Evolutionary conservation across 2,888 invertebrate species (phyloP).

Genomic region (Gastracanthus pulcherrimus): DNA sequence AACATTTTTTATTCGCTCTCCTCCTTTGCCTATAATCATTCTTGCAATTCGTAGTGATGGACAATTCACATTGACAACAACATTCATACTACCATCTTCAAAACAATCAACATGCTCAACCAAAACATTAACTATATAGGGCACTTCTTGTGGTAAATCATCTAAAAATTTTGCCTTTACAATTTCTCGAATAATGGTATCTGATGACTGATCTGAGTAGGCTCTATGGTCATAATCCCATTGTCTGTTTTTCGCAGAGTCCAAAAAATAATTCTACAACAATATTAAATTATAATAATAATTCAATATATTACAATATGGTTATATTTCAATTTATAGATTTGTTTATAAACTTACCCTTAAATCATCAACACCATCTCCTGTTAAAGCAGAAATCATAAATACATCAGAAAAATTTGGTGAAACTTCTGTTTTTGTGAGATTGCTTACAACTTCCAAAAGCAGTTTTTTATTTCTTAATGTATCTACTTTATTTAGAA

Average conservation of each 20-base stretch:
- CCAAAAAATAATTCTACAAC: slow-evolving; percentile 84
- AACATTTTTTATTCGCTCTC: slow-evolving; percentile 86
- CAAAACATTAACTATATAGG: slow-evolving; percentile 85
- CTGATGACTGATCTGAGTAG: slow-evolving; percentile 87
- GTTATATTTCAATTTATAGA: slow-evolving; percentile 1
- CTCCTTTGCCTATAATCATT: slow-evolving; percentile 84
- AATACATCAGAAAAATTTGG: slow-evolving; percentile 92
- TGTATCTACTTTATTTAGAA: slow-evolving; percentile 92
- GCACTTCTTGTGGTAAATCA: slow-evolving; percentile 90
- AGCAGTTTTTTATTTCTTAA: slow-evolving; percentile 83
- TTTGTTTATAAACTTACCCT: slow-evolving; percentile 79
- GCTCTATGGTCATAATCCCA: slow-evolving; percentile 85
- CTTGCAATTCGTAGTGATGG: slow-evolving; percentile 82
- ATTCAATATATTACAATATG: neutral
- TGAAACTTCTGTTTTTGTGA: slow-evolving; percentile 85
- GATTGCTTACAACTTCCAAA: slow-evolving; percentile 83
- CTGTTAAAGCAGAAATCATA: slow-evolving; percentile 91
- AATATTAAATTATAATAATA: slow-evolving; percentile 18
- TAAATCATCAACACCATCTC: slow-evolving; percentile 86
- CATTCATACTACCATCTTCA: slow-evolving; percentile 80
- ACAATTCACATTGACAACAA: slow-evolving; percentile 83
- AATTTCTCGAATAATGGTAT: slow-evolving; percentile 84
- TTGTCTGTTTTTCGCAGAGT: slow-evolving; percentile 82
- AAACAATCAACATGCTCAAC: slow-evolving; percentile 84
- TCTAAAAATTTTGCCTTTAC: slow-evolving; percentile 92